Evolutionary conservation across 2,113 vertebrate species (phyloP).

Genomic region (Heptranchias perlo): DNA sequence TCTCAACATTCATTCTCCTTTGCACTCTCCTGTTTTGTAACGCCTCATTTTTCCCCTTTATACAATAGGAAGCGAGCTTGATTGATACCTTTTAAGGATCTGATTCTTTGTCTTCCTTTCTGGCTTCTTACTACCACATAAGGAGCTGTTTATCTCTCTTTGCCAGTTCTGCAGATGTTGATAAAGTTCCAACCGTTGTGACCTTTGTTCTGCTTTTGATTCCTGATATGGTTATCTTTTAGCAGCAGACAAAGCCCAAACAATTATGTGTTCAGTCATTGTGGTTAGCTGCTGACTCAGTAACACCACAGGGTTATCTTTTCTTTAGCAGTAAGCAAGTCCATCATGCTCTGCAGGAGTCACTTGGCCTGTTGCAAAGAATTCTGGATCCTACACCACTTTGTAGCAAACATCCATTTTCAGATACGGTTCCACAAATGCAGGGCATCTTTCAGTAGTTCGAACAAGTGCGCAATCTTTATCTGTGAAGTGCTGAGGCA

Average conservation of each 20-base stretch:
- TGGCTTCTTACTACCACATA: not conserved
- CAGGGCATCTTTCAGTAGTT: too few relatives aligned
- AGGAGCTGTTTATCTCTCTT: not conserved
- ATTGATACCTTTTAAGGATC: not conserved
- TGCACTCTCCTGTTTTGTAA: not conserved
- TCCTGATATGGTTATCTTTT: not conserved
- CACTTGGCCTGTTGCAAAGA: not conserved
- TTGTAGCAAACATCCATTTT: not conserved
- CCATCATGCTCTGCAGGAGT: too few relatives aligned
- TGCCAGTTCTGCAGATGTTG: not conserved
- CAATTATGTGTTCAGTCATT: not conserved
- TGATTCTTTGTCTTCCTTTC: not conserved
- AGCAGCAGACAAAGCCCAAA: not conserved
- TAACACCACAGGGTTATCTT: not conserved
- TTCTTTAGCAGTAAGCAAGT: not conserved
- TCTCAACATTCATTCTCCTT: not conserved
- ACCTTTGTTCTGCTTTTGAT: not conserved
- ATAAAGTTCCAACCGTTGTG: not conserved
- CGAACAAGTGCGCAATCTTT: not conserved
- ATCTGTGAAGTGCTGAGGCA: not conserved
- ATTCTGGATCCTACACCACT: not conserved
- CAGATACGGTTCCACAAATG: too few relatives aligned
- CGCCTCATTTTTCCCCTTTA: not conserved
- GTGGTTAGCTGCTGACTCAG: too few relatives aligned
- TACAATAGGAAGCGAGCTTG: not conserved